Conservation (phyloP, 2,797 vertebrate genomes). For the Rhynchonycteris naso region DNA sequence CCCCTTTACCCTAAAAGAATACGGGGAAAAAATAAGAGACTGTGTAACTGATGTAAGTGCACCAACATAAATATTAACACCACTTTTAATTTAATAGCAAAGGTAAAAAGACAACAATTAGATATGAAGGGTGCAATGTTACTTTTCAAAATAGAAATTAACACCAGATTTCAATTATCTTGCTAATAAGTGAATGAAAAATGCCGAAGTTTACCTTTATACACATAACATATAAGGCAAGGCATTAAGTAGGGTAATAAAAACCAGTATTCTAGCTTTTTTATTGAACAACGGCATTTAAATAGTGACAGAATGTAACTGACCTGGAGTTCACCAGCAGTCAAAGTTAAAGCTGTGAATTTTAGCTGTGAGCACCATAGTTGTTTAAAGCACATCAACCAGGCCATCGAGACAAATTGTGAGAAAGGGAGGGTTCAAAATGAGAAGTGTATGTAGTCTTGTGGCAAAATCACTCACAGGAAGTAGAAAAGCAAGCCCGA, state of each 20-base stretch:
- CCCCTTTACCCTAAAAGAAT: slow-evolving; percentile 48
- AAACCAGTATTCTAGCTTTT: background rate
- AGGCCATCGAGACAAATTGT: slow-evolving; percentile 22
- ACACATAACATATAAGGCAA: background rate
- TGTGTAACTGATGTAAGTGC: slow-evolving; percentile 21
- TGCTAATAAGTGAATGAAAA: slow-evolving; percentile 4
- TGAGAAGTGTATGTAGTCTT: background rate
- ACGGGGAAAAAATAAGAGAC: background rate
- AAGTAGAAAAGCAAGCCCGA: slow-evolving; percentile 38
- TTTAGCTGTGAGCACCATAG: background rate
- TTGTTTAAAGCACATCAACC: slow-evolving; percentile 55
- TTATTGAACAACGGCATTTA: slow-evolving; percentile 4
- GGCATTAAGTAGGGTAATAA: background rate
- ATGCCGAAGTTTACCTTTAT: background rate
- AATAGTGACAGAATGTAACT: background rate
- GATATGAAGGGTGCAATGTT: background rate
- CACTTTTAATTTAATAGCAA: slow-evolving; percentile 6
- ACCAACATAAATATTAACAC: slow-evolving; percentile 43
- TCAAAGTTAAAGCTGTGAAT: slow-evolving; percentile 28
- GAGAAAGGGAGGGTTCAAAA: slow-evolving; percentile 14
- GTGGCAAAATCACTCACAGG: background rate
- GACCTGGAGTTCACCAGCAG: background rate
- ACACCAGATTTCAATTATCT: slow-evolving; percentile 36
- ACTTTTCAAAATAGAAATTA: slow-evolving; percentile 53
- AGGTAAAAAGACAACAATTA: slow-evolving; percentile 25